Evolutionary conservation across 1,140 invertebrate genomes (phyloP).

Genomic region (Apis laboriosa): DNA sequence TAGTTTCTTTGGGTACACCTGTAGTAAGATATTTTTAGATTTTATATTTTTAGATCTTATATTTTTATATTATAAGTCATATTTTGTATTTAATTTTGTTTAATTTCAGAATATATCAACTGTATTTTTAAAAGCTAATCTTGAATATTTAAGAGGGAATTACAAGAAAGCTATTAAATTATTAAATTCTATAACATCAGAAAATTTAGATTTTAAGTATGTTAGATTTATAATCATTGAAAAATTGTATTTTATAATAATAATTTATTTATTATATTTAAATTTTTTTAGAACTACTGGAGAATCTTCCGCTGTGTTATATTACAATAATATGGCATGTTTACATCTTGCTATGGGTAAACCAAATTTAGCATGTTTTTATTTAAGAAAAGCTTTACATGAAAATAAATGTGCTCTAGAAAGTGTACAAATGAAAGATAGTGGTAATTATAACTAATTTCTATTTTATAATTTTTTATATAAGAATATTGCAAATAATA

Average conservation of each 20-base stretch:
- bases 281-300: conserved; percentile 81
- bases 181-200: conserved; percentile 82
- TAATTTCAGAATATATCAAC: conserved; percentile 83
- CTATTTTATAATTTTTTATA: conserved; percentile 4
- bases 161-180: conserved; percentile 86
- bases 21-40: conserved; percentile 62
- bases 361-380: conserved; percentile 91
- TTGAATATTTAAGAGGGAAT: conserved; percentile 87
- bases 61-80: conserved; percentile 8
- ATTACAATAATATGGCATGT: conserved; percentile 95
- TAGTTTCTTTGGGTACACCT: conserved; percentile 73
- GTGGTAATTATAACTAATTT: conserved; percentile 66
- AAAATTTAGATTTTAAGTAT: conserved; percentile 81
- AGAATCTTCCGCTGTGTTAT: conserved; percentile 86
- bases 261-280: conserved; percentile 19
- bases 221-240: conserved; percentile 34
- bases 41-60: conserved; percentile 1
- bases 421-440: conserved; percentile 77
- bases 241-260: conserved; percentile 14
- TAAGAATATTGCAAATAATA: conserved; percentile 19
- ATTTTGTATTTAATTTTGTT: conserved; percentile 14
- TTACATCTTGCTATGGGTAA: conserved; percentile 93
- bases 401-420: conserved; percentile 87
- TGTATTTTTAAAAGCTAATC: conserved; percentile 86
- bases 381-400: conserved; percentile 91